These are phyloP conservation scores for Apamea anceps DNA, from an alignment of 2,888 invertebrate species.

Conservation along the genomic window DNA sequence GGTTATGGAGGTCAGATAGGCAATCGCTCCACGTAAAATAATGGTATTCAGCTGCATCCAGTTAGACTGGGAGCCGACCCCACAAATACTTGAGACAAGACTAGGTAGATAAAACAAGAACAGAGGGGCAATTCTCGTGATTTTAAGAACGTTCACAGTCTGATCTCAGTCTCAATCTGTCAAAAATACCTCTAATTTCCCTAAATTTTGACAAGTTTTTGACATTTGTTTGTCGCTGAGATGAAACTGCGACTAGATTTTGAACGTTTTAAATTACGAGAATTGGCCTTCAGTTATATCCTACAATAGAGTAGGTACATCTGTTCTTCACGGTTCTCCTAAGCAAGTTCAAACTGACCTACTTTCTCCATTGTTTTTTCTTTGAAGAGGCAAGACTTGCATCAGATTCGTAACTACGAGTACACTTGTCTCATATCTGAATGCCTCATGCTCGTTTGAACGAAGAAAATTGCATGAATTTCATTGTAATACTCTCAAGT, in stretches of 20 bases:
- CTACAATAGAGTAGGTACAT: constrained; percentile 17
- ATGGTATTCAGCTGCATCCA: background rate
- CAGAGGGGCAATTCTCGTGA: too few species aligned
- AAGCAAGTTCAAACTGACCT: constrained; percentile 46
- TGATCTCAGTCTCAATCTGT: too few species aligned
- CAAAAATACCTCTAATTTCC: too few species aligned
- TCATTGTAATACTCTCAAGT: background rate
- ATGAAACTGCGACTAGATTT: too few species aligned
- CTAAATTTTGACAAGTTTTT: too few species aligned
- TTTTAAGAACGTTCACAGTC: too few species aligned
- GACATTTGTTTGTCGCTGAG: too few species aligned
- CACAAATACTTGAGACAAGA: background rate
- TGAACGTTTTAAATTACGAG: too few species aligned
- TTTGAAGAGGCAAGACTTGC: constrained; percentile 25
- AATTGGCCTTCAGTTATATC: too few species aligned
- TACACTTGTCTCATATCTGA: constrained; percentile 15
- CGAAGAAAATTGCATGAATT: constrained; percentile 7
- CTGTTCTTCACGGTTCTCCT: constrained; percentile 21
- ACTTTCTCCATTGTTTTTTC: constrained; percentile 44
- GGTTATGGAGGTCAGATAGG: background rate
- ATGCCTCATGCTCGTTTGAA: background rate
- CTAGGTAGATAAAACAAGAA: background rate
- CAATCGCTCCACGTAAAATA: background rate
- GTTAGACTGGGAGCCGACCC: background rate
- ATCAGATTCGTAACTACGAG: background rate